Conservation (phyloP, 1,140 invertebrate species). For the Zophobas morio region DNA sequence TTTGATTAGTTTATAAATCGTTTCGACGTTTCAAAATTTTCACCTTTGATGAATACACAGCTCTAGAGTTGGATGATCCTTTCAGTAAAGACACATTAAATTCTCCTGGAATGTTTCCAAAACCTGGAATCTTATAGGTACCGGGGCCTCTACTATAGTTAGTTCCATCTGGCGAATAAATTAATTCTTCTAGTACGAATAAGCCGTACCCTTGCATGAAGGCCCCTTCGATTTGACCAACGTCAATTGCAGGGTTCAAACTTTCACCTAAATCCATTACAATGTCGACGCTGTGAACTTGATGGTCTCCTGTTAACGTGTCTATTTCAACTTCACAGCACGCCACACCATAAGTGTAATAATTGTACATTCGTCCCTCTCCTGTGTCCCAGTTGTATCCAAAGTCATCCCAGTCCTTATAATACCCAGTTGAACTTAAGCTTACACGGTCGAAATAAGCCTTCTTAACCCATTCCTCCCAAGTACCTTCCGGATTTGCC, state of each 20-base stretch:
- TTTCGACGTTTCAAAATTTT: too few species aligned
- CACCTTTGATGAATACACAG: too few species aligned
- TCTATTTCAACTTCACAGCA: slow-evolving; percentile 90
- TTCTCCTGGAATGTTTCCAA: too few species aligned
- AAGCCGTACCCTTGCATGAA: slow-evolving; percentile 95
- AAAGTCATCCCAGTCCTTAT: slow-evolving; percentile 83
- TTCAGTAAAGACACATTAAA: too few species aligned
- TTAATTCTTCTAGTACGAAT: slow-evolving; percentile 63
- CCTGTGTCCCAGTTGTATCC: slow-evolving; percentile 83
- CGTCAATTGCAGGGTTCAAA: slow-evolving; percentile 95
- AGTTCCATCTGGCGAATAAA: too few species aligned
- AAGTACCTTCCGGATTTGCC: slow-evolving; percentile 82
- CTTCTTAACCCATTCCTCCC: slow-evolving; percentile 87
- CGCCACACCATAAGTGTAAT: slow-evolving; percentile 87
- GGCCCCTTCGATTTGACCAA: slow-evolving; percentile 95
- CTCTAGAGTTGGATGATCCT: too few species aligned
- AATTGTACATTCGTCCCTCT: slow-evolving; percentile 81
- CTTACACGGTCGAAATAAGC: slow-evolving; percentile 88
- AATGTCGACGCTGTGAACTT: slow-evolving; percentile 90
- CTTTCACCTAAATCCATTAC: slow-evolving; percentile 91
- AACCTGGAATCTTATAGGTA: too few species aligned
- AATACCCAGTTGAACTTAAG: slow-evolving; percentile 90
- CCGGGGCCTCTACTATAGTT: too few species aligned
- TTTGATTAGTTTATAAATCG: neutral
- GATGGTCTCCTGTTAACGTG: slow-evolving; percentile 90